These are phyloP conservation scores for Biston stratarius DNA, from an alignment of 2,888 invertebrate species.

Conservation along the genomic window DNA sequence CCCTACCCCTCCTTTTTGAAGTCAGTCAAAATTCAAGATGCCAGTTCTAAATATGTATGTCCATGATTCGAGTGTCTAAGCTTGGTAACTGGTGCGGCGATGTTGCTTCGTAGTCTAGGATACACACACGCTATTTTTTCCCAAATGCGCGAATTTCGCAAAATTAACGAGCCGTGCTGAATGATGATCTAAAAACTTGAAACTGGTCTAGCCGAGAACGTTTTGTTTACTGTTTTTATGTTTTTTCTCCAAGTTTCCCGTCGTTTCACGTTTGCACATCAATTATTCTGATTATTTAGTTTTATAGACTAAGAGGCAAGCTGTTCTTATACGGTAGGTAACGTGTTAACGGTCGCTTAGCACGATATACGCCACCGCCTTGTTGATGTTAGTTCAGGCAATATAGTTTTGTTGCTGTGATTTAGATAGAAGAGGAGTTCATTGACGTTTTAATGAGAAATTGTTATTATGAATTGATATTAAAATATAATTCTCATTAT, in stretches of 20 bases:
- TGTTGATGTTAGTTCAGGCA: background rate
- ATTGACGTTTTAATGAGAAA: slow-evolving; percentile 7
- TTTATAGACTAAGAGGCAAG: slow-evolving; percentile 31
- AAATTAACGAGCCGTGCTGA: slow-evolving; percentile 61
- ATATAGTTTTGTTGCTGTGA: background rate
- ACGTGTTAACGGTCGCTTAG: slow-evolving; percentile 39
- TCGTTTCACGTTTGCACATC: slow-evolving; percentile 38
- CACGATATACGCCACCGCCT: slow-evolving; percentile 21
- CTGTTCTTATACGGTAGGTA: slow-evolving; percentile 31
- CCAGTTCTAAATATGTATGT: background rate
- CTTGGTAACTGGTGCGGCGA: background rate
- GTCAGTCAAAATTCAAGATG: background rate
- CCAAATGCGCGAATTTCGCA: slow-evolving; percentile 51
- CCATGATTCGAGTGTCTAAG: background rate
- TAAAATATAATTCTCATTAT: no score
- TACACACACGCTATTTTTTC: slow-evolving; percentile 31
- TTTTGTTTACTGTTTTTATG: slow-evolving; percentile 47
- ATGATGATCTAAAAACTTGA: slow-evolving; percentile 39
- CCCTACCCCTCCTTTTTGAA: no score
- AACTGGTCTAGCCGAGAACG: slow-evolving; percentile 38
- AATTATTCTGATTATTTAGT: slow-evolving; percentile 41
- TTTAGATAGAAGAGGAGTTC: slow-evolving; percentile 17
- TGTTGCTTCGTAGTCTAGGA: slow-evolving; percentile 4
- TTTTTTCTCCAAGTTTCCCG: slow-evolving; percentile 36
- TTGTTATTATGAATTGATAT: background rate